phyloP scores from a whole-genome alignment of 2,888 invertebrate species.

The Lasioglossum figueresi region DNA sequence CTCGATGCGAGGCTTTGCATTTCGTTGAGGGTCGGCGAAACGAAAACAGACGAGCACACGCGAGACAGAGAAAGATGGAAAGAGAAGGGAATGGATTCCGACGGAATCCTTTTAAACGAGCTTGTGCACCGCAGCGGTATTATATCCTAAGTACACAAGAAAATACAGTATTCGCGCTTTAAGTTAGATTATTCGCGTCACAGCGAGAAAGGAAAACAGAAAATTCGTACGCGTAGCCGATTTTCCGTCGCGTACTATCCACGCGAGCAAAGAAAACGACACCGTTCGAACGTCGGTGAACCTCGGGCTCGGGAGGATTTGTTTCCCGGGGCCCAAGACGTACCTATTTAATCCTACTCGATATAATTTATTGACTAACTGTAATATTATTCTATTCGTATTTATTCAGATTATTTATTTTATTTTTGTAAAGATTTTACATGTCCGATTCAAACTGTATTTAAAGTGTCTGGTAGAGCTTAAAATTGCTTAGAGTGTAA shows the following conservation, averaged over 20 bases:
- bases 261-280: constrained; percentile 35
- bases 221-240: constrained; percentile 28
- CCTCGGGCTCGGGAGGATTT: constrained; percentile 1
- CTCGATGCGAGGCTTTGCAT: background rate
- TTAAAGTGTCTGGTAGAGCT: constrained; percentile 71
- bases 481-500: constrained; percentile 68
- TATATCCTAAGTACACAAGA: constrained; percentile 64
- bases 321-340: constrained; percentile 17
- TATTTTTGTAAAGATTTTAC: constrained; percentile 83
- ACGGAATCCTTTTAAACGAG: constrained; percentile 57
- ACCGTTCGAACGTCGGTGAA: constrained; percentile 37
- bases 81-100: constrained; percentile 41
- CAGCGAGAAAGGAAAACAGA: constrained; percentile 28
- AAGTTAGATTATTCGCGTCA: constrained; percentile 53
- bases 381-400: constrained; percentile 78
- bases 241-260: constrained; percentile 28
- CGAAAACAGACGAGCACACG: background rate
- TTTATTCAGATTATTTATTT: constrained; percentile 84
- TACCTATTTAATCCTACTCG: constrained; percentile 71
- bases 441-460: constrained; percentile 71
- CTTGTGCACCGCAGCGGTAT: constrained; percentile 62
- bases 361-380: constrained; percentile 83
- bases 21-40: background rate
- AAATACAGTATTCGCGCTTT: constrained; percentile 67
- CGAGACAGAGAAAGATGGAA: background rate